phyloP scores from a whole-genome alignment of 1,140 invertebrate genomes.

The Drosophila paulistorum region DNA sequence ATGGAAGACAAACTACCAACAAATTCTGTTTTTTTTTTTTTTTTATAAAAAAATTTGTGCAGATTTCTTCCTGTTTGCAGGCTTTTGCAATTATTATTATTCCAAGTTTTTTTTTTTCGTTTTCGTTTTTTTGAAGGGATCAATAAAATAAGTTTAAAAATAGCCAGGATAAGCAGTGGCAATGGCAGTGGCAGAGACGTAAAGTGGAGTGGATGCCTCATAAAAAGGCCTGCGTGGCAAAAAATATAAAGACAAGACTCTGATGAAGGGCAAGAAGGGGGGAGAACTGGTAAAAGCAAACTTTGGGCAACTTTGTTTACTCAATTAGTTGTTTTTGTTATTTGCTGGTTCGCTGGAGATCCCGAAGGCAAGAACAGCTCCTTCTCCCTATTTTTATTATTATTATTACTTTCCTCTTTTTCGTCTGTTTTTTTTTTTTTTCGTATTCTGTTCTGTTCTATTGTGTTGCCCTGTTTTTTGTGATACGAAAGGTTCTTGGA shows the following conservation, averaged over 20 bases:
- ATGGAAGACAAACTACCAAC: constrained; percentile 15
- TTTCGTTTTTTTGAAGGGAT: constrained; percentile 45
- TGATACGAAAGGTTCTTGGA: background rate
- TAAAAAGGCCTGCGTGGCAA: constrained; percentile 5
- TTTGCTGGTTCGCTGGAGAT: constrained; percentile 67
- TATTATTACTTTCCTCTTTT: background rate
- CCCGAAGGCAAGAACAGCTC: constrained; percentile 3
- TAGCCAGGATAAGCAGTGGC: constrained; percentile 36
- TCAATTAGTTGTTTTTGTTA: constrained; percentile 78
- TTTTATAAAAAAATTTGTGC: constrained; percentile 52
- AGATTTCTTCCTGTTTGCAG: constrained; percentile 54
- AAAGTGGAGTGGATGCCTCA: background rate
- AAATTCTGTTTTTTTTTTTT: constrained; percentile 22
- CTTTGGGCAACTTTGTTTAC: constrained; percentile 72
- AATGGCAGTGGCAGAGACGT: background rate
- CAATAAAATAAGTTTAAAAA: constrained; percentile 80
- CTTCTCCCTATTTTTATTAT: constrained; percentile 11
- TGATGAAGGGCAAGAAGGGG: background rate
- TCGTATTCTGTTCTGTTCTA: background rate
- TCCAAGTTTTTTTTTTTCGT: background rate
- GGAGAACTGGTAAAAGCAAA: constrained; percentile 50
- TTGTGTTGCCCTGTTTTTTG: background rate
- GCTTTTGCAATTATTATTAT: constrained; percentile 70
- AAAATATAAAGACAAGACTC: background rate
- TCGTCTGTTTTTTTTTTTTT: constrained; percentile 13